These are phyloP conservation scores for Agapornis canus DNA, from an alignment of 2,797 vertebrate species.

Conservation along the genomic window DNA sequence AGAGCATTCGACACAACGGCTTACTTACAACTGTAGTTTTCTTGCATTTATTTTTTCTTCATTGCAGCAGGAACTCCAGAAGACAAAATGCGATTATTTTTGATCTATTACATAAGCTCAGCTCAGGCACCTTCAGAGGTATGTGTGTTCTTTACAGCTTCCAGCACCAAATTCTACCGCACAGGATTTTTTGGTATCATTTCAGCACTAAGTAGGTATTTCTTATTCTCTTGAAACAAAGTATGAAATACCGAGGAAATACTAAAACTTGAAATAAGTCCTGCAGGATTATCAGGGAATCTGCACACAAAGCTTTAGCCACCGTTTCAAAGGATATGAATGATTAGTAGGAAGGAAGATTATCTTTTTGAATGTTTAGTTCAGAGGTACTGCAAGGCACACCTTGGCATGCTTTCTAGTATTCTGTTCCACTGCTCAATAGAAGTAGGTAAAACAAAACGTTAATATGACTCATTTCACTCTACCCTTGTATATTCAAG, in stretches of 20 bases:
- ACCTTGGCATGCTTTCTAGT: background rate
- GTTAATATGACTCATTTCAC: background rate
- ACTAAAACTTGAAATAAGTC: background rate
- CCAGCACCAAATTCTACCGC: background rate
- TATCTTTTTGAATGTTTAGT: background rate
- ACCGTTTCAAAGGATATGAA: background rate
- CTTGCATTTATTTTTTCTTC: background rate
- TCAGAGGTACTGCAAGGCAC: background rate
- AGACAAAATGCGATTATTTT: slow-evolving; percentile 97
- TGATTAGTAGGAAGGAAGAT: background rate
- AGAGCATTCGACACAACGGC: background rate
- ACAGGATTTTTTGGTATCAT: background rate
- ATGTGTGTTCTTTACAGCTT: slow-evolving; percentile 68
- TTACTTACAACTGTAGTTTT: background rate
- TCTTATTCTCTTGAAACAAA: slow-evolving; percentile 1
- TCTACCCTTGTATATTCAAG: background rate
- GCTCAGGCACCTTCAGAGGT: slow-evolving; percentile 93
- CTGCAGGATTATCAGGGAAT: background rate
- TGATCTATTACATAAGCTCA: slow-evolving; percentile 94
- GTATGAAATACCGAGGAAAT: background rate
- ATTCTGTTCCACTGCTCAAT: background rate
- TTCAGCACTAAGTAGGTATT: background rate
- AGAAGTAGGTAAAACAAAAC: background rate
- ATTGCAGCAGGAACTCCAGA: slow-evolving; percentile 91
- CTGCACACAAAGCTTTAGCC: background rate